Base-by-base conservation (phyloP, 1,140 invertebrate genomes). In the Pararge aegeria region DNA sequence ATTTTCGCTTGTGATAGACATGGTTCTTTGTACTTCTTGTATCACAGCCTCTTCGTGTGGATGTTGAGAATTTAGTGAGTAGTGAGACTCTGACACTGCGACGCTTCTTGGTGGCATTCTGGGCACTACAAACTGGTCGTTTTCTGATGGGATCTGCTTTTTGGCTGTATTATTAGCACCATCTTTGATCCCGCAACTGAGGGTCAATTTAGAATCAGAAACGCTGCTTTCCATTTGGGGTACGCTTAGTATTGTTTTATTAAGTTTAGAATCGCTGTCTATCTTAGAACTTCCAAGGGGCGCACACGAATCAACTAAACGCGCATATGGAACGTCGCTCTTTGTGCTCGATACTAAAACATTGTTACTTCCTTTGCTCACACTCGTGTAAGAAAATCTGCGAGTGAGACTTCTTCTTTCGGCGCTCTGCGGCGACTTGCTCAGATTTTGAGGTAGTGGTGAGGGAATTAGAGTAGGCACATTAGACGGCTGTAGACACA, bases 1-100 rank as follows among this genome's bases (percentile, higher is more conserved):
- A 87, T 97, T 96, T 83, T 97, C 96, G 58, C 95, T 96, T 1
- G 95, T 96, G 75, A 97, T 94, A 0, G 96, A 97, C 65, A 96
- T 93, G 0, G 96, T 96, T 65, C 96, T 90, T 87, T 96, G 95
- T 1, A 95, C 94, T 89, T 94, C 91, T 37, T 87, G 79, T 12
- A 73, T 73, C 40, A 90, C 34, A 9, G 65, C 78, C 61, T 93
- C 92, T 56, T 93, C 93, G 2, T 90, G 91, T 21, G 90, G 90
- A 6, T 87, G 87, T 69, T 91, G 91, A 0, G 90, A 88, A 55
- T 92, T 92, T 0, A 94, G 71, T 0, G 93, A 93, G 69, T 93
- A 92, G 65, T 92, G 91, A 15, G 93, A 94, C 64, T 93, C 92
- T 0, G 93, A 93, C 9, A 92, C 87, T 38, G 90, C 91, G 0